Evolutionary conservation across 37 sponge, comb jelly and placozoan species (phyloP), one percentile per base, ranked within the genome.

Genomic region (Chondrosia reniformis): DNA sequence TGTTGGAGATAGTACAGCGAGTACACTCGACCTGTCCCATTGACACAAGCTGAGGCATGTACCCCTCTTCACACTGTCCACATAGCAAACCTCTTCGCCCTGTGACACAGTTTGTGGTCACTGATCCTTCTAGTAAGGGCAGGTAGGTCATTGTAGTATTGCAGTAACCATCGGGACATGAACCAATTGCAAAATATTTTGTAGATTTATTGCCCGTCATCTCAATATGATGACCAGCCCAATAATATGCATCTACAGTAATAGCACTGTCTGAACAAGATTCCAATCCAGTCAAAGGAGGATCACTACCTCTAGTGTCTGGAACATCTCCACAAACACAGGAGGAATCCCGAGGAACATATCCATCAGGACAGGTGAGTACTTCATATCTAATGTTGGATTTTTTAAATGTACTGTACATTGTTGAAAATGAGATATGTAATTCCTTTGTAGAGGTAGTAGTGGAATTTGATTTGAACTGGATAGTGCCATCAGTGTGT

Each of bases 41-140:
- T n/a, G 44, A 34, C 19, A 79, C 84, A 22, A 69, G 44, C 22
- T 69, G 72, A 40, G 72, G 72, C 15, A 75, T 71, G 76, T 75
- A 80, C 28, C 67, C 67, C 19, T 10, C 24, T 15, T 9, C 24
- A 43, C 80, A 79, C 5, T 17, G 9, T 39, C 80, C 67, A 79
- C 80, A 79, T 27, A 79, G 28, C 7, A 64, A 31, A 22, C 80
- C 80, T 12, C 40, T 39, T 30, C 80, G 15, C 36, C 43, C 72
- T 17, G 31, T 1, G 2, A 40, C 41, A 39, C 72, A 69, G n/a
- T n/a, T n/a, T n/a, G n/a, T n/a, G 10, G 31, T 1, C 36, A 69
- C 7, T 44, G 2, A 17, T 41, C 40, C 42, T 13, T 69, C 41
- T n/a, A n/a, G n/a, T 0, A 38, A n/a, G 1, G 13, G 37, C 5